Conservation (phyloP, 2,113 vertebrate genomes). For the Rynchops niger region DNA sequence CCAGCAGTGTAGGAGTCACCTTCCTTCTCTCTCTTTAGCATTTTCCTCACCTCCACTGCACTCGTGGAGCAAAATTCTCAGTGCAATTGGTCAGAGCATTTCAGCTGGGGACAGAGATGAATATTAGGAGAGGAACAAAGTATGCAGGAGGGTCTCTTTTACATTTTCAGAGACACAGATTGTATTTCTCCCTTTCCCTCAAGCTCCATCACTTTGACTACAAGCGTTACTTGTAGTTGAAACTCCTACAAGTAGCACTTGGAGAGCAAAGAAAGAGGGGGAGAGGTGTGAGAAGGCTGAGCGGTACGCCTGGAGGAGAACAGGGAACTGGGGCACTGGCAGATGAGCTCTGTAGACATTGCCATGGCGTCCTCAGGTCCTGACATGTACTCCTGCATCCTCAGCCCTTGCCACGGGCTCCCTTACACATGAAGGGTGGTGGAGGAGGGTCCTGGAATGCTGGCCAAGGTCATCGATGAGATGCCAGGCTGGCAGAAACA, state of each 20-base stretch:
- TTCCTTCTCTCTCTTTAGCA: background rate
- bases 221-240: background rate
- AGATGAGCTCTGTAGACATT: background rate
- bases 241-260: background rate
- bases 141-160: background rate
- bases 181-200: background rate
- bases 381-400: background rate
- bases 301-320: background rate
- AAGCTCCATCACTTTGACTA: background rate
- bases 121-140: background rate
- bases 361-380: background rate
- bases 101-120: background rate
- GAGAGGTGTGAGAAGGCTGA: constrained; percentile 50
- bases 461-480: background rate
- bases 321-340: background rate
- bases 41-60: background rate
- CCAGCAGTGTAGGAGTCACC: background rate
- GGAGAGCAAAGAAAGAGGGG: background rate
- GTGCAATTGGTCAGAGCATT: background rate
- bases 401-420: background rate
- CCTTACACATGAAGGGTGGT: background rate
- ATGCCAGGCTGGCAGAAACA: background rate
- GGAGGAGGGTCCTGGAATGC: background rate
- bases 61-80: background rate
- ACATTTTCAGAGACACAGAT: background rate